phyloP scores from a whole-genome alignment of 2,797 vertebrate species.

The Onychomys torridus region DNA sequence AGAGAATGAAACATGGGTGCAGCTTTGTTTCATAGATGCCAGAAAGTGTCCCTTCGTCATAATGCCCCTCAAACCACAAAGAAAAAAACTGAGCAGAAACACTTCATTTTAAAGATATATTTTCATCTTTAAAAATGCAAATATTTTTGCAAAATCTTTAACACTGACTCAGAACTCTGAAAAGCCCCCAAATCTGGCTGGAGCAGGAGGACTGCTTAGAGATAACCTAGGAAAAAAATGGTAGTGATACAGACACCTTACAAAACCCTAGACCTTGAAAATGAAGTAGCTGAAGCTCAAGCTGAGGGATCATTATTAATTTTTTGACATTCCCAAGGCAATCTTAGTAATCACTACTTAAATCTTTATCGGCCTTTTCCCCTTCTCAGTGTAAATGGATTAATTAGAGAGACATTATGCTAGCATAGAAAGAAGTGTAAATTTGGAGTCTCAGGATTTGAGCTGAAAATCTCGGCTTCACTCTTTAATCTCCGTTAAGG shows the following conservation, averaged over 20 bases:
- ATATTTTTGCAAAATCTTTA: conserved; percentile 51
- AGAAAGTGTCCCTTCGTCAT: background rate
- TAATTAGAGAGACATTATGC: conserved; percentile 38
- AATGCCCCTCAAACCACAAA: background rate
- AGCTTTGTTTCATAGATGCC: background rate
- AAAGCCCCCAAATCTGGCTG: background rate
- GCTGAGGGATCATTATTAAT: conserved; percentile 25
- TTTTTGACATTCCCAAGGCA: conserved; percentile 42
- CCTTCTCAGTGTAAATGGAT: conserved; percentile 28
- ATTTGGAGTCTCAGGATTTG: conserved; percentile 43
- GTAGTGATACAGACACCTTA: background rate
- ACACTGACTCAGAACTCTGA: background rate
- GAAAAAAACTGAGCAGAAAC: background rate
- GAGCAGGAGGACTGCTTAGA: background rate
- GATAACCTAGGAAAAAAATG: background rate
- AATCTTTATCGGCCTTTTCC: conserved; percentile 38
- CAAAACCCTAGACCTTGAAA: conserved; percentile 7
- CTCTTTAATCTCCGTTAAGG: background rate
- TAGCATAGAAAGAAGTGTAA: background rate
- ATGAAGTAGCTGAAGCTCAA: background rate
- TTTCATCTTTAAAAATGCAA: conserved; percentile 41
- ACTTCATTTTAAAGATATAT: background rate
- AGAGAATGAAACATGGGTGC: background rate
- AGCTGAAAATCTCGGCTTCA: conserved; percentile 28
- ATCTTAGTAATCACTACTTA: conserved; percentile 42